Conservation (phyloP, 2,113 vertebrate genomes). For the Romanogobio albipinnatus region DNA sequence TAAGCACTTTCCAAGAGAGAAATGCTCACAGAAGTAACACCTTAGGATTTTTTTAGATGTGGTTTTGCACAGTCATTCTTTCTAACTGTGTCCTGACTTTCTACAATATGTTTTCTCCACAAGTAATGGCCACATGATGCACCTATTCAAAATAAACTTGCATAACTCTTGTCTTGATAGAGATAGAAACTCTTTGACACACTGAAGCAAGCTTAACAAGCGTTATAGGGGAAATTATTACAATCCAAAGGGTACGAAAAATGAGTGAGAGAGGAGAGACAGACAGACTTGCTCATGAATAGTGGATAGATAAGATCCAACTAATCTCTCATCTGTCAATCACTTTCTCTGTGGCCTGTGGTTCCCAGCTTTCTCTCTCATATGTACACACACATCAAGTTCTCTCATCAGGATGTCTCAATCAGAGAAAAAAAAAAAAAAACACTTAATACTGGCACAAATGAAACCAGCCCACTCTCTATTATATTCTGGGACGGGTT, state of each 20-base stretch:
- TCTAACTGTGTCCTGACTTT: background rate
- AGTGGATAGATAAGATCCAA: background rate
- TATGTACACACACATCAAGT: background rate
- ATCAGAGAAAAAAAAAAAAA: background rate
- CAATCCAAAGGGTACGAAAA: background rate
- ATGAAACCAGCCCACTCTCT: background rate
- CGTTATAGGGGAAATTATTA: background rate
- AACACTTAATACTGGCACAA: background rate
- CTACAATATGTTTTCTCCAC: background rate
- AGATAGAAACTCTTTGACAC: background rate
- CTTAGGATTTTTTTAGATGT: conserved; percentile 14
- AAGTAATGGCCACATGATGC: background rate
- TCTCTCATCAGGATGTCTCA: background rate
- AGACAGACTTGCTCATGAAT: conserved; percentile 15
- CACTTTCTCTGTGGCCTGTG: background rate
- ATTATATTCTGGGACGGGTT: no score
- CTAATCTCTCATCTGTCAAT: background rate
- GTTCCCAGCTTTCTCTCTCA: background rate
- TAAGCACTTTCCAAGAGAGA: conserved; percentile 26
- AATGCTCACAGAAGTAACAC: conserved; percentile 29
- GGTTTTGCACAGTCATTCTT: conserved; percentile 33
- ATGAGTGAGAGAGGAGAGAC: background rate
- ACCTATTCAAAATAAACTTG: background rate
- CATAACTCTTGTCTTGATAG: background rate
- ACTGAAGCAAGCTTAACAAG: background rate